These are phyloP conservation scores for Esperia sulphurella DNA, from an alignment of 2,888 invertebrate genomes.

Conservation along the genomic window DNA sequence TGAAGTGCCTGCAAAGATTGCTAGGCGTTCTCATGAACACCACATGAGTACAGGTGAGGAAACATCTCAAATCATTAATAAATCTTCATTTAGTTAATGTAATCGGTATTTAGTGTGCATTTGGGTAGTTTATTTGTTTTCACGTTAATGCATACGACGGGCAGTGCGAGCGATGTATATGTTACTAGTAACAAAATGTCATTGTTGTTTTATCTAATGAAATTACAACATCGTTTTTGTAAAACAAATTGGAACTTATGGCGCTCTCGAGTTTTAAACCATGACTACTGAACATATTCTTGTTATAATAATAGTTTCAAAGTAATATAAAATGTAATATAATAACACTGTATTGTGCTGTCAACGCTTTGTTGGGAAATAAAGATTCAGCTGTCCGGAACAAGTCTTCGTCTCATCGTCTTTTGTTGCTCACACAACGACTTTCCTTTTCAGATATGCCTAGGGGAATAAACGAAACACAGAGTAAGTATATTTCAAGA, in stretches of 20 bases:
- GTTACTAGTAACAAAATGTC: no score
- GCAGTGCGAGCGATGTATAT: no score
- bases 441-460: slow-evolving; percentile 4
- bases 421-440: background rate
- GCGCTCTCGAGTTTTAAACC: no score
- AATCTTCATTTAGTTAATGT: slow-evolving; percentile 1
- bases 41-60: slow-evolving; percentile 30
- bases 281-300: no score
- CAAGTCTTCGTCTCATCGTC: background rate
- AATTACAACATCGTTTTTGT: no score
- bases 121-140: no score
- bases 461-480: background rate
- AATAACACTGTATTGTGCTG: background rate
- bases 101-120: no score
- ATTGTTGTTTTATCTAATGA: no score
- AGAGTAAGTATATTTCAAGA: background rate
- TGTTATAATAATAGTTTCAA: no score
- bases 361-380: background rate
- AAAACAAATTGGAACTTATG: no score
- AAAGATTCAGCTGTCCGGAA: background rate
- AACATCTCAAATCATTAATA: background rate
- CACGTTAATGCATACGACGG: no score
- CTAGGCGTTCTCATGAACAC: slow-evolving; percentile 23
- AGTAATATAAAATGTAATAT: no score
- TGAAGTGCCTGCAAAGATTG: slow-evolving; percentile 35